These are phyloP conservation scores for Leptinotarsa haldemani DNA, from an alignment of 2,888 invertebrate species.

Conservation along the genomic window DNA sequence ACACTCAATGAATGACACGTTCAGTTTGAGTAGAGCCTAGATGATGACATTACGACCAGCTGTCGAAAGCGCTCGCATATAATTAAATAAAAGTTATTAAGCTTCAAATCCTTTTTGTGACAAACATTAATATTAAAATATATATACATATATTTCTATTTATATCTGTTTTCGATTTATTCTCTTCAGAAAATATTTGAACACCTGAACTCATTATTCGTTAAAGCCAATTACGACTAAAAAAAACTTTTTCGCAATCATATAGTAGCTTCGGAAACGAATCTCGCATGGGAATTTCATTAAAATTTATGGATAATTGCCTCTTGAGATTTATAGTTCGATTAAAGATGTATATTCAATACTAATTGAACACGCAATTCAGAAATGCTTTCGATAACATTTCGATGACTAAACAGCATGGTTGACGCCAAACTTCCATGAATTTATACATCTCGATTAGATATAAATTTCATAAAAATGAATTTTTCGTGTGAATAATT, in stretches of 20 bases:
- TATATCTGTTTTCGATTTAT: too few relatives aligned
- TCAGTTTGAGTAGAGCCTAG: too few relatives aligned
- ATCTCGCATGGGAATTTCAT: constrained; percentile 28
- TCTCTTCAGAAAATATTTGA: background rate
- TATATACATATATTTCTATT: too few relatives aligned
- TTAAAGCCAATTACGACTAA: constrained; percentile 1
- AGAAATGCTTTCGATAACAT: constrained; percentile 30
- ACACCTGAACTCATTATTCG: background rate
- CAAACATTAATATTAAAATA: too few relatives aligned
- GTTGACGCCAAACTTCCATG: constrained; percentile 2
- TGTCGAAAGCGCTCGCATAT: too few relatives aligned
- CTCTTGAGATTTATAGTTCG: constrained; percentile 32
- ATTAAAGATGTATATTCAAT: constrained; percentile 28
- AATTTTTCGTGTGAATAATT: background rate
- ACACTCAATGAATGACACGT: too few relatives aligned
- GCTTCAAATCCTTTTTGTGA: too few relatives aligned
- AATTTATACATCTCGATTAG: background rate
- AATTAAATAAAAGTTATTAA: too few relatives aligned
- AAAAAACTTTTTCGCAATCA: constrained; percentile 8
- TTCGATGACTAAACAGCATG: constrained; percentile 34
- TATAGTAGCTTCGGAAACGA: constrained; percentile 4
- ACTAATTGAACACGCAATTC: constrained; percentile 35
- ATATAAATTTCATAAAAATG: background rate
- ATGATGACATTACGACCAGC: too few relatives aligned
- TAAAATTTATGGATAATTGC: constrained; percentile 33